Evolutionary conservation across 2,888 invertebrate genomes (phyloP).

Genomic region (Sesia bembeciformis): DNA sequence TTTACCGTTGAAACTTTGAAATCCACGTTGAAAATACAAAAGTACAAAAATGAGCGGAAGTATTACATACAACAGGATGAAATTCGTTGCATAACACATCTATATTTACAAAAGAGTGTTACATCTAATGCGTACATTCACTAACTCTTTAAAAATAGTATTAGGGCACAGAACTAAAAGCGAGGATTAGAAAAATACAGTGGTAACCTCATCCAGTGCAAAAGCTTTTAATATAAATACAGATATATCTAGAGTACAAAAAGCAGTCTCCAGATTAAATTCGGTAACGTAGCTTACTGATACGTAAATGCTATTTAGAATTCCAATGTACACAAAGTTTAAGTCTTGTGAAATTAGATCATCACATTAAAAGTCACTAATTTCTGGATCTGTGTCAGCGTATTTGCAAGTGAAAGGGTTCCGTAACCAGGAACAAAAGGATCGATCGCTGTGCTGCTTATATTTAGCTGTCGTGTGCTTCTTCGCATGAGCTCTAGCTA

Average conservation of each 20-base stretch:
- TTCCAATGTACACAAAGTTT: slow-evolving; percentile 6
- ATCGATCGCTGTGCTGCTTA: slow-evolving; percentile 81
- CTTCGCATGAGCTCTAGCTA: slow-evolving; percentile 64
- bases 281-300: slow-evolving; percentile 73
- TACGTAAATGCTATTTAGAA: slow-evolving; percentile 45
- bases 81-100: slow-evolving; percentile 32
- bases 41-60: slow-evolving; percentile 66
- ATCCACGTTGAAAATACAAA: slow-evolving; percentile 41
- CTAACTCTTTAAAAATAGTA: slow-evolving; percentile 25
- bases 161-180: slow-evolving; percentile 43
- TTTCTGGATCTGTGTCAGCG: slow-evolving; percentile 81
- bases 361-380: slow-evolving; percentile 74
- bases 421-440: slow-evolving; percentile 83
- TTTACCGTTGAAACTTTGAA: slow-evolving; percentile 5
- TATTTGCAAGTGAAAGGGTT: slow-evolving; percentile 86
- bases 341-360: slow-evolving; percentile 4
- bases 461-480: slow-evolving; percentile 77
- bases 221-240: slow-evolving; percentile 61
- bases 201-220: slow-evolving; percentile 61
- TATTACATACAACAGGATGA: slow-evolving; percentile 27
- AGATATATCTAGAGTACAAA: slow-evolving; percentile 63
- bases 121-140: slow-evolving; percentile 14
- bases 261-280: slow-evolving; percentile 76
- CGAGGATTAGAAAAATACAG: slow-evolving; percentile 68
- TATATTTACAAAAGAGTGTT: slow-evolving; percentile 37